Base-by-base conservation (phyloP, 1,140 invertebrate species). In the Atta colombica region DNA sequence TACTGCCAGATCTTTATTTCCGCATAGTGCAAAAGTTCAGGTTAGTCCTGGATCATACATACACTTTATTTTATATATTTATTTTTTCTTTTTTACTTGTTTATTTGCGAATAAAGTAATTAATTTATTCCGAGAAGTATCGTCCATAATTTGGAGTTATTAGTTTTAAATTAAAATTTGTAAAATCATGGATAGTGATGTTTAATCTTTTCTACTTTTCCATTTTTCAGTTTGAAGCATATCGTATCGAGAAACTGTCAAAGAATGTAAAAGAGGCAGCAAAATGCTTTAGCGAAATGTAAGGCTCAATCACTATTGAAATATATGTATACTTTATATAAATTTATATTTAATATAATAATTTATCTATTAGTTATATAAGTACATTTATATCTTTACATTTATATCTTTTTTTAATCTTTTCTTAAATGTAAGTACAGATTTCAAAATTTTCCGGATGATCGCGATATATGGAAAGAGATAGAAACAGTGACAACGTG, bases 1-100 rank as follows among this genome's bases (percentile, higher is more conserved):
- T n/a, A 98, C 98, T 10, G 98, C 98, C 0, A 98, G 98, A 96
- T 98, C 97, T 10, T 96, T 99, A 82, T 98, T 97, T 96, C 98
- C 98, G 0, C 96, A 97, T 51, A 98, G 98, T 93, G 98, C 98
- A 92, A 97, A 97, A 91, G 97, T 99, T 65, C 98, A 98, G 95
- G 98, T 97, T 89, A 91, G 90, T 86, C 61, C 71, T 45, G 66
- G 21, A 2, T 31, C 6, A 21, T 51, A 51, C 21, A 18, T 35
- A 5, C 21, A 10, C 51, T 28, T 45, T 58, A 35, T 35, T 87
- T 68, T 16, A 55, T 61, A 25, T 77, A 45, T 68, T 68, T 16
- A 63, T 5, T 61, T 21, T 68, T 45, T 68, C 4, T 45, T 14
- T 7, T 18, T 35, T 35, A 35, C 31, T 35, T 35, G 6, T 0